Base-by-base conservation (phyloP, 2,797 vertebrate species). In the Podarcis lilfordi region DNA sequence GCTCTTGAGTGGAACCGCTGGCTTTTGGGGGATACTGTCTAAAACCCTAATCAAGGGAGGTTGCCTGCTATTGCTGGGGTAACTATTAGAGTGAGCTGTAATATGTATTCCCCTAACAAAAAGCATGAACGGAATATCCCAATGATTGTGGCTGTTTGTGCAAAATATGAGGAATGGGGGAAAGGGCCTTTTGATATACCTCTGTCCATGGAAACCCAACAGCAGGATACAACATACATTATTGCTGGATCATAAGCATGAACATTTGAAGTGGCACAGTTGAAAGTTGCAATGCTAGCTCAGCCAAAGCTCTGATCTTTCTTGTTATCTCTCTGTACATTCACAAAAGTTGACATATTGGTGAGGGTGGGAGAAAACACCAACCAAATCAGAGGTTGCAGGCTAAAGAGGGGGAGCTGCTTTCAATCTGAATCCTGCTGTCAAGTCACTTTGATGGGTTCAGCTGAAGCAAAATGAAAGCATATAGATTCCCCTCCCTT, bases 381-480 rank as follows among this genome's bases (percentile, higher is more conserved):
- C 37, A 88, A 80, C 93, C 86, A 86, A 91, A 94, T 92, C 83
- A 89, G 83, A 93, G 21, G 45, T 94, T 93, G 21, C 72, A 89
- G 72, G 71, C 77, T 84, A 68, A 87, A 69, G 68, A 37, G 37
- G 76, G 76, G 35, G 43, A 43, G 50, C 68, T 50, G 37, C 88
- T 95, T 95, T 90, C 86, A 59, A 89, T 92, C 32, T 92, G 50
- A 90, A 92, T 91, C 86, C 86, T 78, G 37, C 81, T 91, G 84
- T 94, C 90, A 93, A 89, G 69, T 88, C 85, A 76, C n/a, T 92
- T 94, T 0, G 0, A 55, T 82, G 66, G 68, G 61, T 92, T 94
- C 91, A 87, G 90, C 82, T 89, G 89, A 95, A 71, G 91, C 29
- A 93, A 94, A 96, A 93, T 86, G 74, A 92, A 95, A 92, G 43